Evolutionary conservation across 37 sponge, comb jelly and placozoan genomes (phyloP).

Genomic region (Ianthella basta): DNA sequence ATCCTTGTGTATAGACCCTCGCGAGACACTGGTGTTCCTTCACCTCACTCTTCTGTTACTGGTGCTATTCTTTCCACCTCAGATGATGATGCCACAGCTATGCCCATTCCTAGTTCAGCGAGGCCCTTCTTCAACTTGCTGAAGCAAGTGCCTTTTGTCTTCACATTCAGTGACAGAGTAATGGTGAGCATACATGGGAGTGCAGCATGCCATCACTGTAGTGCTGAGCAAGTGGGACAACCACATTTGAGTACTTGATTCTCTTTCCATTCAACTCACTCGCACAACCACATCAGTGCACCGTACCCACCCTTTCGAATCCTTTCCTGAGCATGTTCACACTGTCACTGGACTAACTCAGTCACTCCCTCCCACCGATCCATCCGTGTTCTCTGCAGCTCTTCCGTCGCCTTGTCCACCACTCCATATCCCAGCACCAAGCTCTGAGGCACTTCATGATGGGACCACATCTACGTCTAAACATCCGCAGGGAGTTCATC

Average conservation of each 20-base stretch:
- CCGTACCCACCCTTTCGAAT: too few species aligned
- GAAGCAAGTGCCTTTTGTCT: slow-evolving; percentile 73
- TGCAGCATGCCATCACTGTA: too few species aligned
- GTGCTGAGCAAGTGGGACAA: too few species aligned
- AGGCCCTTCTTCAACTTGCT: slow-evolving; percentile 48
- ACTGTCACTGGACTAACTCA: not conserved
- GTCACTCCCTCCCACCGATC: not conserved
- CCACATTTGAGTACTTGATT: too few species aligned
- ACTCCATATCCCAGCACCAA: slow-evolving; percentile 22
- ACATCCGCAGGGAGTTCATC: slow-evolving; percentile 72
- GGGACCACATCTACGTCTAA: slow-evolving; percentile 44
- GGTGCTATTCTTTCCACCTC: not conserved
- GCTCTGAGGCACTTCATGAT: slow-evolving; percentile 59
- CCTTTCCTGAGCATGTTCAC: too few species aligned
- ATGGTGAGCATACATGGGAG: slow-evolving; percentile 12
- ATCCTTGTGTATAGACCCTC: not conserved
- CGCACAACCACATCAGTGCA: too few species aligned
- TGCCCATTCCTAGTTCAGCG: slow-evolving; percentile 26
- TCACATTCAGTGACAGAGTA: slow-evolving; percentile 77
- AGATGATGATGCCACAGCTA: slow-evolving; percentile 13
- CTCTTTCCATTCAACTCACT: too few species aligned
- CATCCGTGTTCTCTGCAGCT: slow-evolving; percentile 28
- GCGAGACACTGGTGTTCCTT: too few species aligned
- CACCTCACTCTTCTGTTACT: not conserved
- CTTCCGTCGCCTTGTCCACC: slow-evolving; percentile 47